A percentile compares a stretch with the other conserved stretches of the same genome.
Conservation (phyloP, 1,140 invertebrate genomes). For the Drosophila repleta region DNA sequence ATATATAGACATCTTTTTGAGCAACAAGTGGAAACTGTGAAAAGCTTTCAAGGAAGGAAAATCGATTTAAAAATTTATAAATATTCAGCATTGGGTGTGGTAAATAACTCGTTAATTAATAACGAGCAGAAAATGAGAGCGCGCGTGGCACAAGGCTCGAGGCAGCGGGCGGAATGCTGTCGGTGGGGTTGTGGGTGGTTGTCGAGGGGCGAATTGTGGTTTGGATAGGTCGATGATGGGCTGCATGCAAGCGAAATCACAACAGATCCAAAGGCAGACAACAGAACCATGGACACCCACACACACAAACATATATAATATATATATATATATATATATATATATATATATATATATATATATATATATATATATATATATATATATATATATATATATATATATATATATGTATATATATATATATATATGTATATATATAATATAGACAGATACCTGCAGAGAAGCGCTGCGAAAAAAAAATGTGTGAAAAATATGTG, state of each 20-base stretch:
- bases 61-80: constrained; percentile 79
- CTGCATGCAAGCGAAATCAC: constrained; percentile 56
- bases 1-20: not conserved
- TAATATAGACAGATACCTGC: constrained; percentile 26
- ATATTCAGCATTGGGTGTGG: constrained; percentile 67
- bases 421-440: constrained; percentile 1
- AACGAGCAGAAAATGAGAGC: constrained; percentile 75
- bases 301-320: constrained; percentile 8
- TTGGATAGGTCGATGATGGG: constrained; percentile 16
- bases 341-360: constrained; percentile 5
- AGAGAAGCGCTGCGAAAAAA: constrained; percentile 33
- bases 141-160: constrained; percentile 45
- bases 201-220: not conserved
- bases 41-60: constrained; percentile 37
- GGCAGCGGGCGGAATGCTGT: not conserved
- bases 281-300: constrained; percentile 19
- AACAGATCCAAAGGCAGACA: constrained; percentile 53
- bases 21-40: constrained; percentile 37
- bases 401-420: not conserved
- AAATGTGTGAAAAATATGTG: constrained; percentile 73
- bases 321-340: not conserved
- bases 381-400: constrained; percentile 9
- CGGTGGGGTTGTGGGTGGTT: not conserved
- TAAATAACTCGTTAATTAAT: constrained; percentile 81
- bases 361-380: not conserved